A percentile compares a stretch with the other conserved stretches of the same genome.
These are phyloP conservation scores for Colistium nudipinnis DNA, from an alignment of 2,113 vertebrate species.

Conservation along the genomic window DNA sequence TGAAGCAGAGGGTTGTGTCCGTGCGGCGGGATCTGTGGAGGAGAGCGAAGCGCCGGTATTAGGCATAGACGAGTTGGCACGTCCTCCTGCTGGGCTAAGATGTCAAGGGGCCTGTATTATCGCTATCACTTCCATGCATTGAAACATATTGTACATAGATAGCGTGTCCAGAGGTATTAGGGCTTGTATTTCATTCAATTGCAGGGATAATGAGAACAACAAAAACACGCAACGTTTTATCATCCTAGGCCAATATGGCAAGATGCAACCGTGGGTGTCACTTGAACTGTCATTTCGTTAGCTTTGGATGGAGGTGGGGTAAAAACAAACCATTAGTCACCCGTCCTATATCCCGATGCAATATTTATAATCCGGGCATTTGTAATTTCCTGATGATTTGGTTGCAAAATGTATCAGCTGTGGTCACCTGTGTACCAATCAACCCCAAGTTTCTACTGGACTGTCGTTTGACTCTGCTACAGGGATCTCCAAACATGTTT, in stretches of 20 bases:
- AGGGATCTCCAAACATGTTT: constrained; percentile 38
- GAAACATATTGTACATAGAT: constrained; percentile 62
- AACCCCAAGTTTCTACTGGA: constrained; percentile 15
- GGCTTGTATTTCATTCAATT: constrained; percentile 41
- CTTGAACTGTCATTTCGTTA: constrained; percentile 33
- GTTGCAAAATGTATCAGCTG: constrained; percentile 35
- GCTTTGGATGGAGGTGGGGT: constrained; percentile 28
- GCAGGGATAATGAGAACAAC: constrained; percentile 20
- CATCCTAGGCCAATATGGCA: constrained; percentile 34
- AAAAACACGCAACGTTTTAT: constrained; percentile 32
- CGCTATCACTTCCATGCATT: constrained; percentile 36
- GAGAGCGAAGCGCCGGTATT: constrained; percentile 28
- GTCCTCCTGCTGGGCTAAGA: constrained; percentile 14
- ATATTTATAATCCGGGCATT: constrained; percentile 79
- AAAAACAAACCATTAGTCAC: constrained; percentile 26
- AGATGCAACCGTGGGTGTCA: constrained; percentile 22
- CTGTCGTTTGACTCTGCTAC: constrained; percentile 29
- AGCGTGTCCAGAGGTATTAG: constrained; percentile 23
- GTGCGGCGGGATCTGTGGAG: constrained; percentile 8
- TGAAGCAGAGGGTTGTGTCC: constrained; percentile 8
- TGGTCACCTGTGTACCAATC: constrained; percentile 18
- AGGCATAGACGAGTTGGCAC: constrained; percentile 24
- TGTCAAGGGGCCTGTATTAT: constrained; percentile 26
- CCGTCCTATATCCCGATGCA: constrained; percentile 46
- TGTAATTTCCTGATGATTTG: constrained; percentile 56